Percentiles rank a stretch among this genome's conserved stretches.
These are phyloP conservation scores for Aix galericulata DNA, from an alignment of 2,113 vertebrate species.

Conservation along the genomic window DNA sequence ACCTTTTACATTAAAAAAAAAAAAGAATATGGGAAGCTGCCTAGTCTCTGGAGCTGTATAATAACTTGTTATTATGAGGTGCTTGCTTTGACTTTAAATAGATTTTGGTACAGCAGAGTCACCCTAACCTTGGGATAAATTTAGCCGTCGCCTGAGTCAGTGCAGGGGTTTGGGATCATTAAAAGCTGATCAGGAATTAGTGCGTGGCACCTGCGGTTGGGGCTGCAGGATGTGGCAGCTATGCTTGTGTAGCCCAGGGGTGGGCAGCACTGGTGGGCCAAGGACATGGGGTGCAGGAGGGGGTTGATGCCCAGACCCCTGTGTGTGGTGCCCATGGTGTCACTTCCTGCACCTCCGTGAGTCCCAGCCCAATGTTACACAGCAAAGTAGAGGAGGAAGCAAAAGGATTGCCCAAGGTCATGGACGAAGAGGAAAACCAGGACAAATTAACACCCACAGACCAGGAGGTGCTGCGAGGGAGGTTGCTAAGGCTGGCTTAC, in stretches of 20 bases:
- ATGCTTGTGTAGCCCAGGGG: neutral
- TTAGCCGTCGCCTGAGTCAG: slow-evolving; percentile 52
- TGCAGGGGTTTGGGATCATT: slow-evolving; percentile 49
- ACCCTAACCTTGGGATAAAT: slow-evolving; percentile 67
- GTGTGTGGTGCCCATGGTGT: accelerated
- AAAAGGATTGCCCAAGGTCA: neutral
- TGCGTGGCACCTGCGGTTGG: neutral
- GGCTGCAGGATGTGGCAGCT: neutral
- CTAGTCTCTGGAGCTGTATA: slow-evolving; percentile 30
- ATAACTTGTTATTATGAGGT: slow-evolving; percentile 41
- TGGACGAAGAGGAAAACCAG: neutral
- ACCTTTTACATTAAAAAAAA: slow-evolving; percentile 37
- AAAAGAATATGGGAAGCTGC: slow-evolving; percentile 34
- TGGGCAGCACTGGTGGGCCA: neutral
- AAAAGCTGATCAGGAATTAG: slow-evolving; percentile 25
- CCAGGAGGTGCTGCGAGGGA: neutral
- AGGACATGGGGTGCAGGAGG: neutral
- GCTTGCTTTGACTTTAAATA: slow-evolving; percentile 61
- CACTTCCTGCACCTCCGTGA: neutral
- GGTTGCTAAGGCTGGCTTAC: neutral
- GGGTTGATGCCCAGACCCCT: accelerated
- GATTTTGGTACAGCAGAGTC: slow-evolving; percentile 38
- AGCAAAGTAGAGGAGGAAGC: neutral
- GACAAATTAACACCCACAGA: neutral
- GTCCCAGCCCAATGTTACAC: neutral